Percentiles rank a stretch among this genome's conserved stretches.
Conservation (phyloP, 1,140 invertebrate genomes). For the Belonocnema kinseyi region DNA sequence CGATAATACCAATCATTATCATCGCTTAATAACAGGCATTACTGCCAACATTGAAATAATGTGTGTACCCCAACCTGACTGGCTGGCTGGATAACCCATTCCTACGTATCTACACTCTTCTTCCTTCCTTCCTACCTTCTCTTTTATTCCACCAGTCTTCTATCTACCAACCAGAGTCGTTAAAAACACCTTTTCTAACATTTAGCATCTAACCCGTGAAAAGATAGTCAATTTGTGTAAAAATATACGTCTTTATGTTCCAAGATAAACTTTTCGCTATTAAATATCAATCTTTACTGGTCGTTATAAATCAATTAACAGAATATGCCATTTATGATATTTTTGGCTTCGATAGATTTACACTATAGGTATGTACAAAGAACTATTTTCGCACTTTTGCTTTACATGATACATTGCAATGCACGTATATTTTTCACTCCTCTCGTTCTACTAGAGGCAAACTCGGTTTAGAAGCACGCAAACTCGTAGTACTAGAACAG, state of each 20-base stretch:
- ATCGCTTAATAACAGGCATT: conserved; percentile 77
- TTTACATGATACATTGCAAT: conserved; percentile 1
- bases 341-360: background rate
- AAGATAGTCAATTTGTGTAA: too few species aligned
- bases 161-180: conserved; percentile 34
- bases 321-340: background rate
- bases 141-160: conserved; percentile 42
- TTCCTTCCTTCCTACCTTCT: conserved; percentile 53
- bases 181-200: too few species aligned
- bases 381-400: conserved; percentile 8
- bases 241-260: too few species aligned
- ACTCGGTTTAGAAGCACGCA: conserved; percentile 36
- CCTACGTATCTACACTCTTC: conserved; percentile 49
- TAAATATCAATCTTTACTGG: too few species aligned
- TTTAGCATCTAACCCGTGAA: too few species aligned
- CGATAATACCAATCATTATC: conserved; percentile 78
- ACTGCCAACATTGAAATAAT: conserved; percentile 78
- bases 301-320: background rate
- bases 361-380: background rate
- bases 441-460: conserved; percentile 30
- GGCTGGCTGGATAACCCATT: conserved; percentile 66
- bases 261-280: too few species aligned
- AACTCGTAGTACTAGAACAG: conserved; percentile 35
- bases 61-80: conserved; percentile 60
- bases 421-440: conserved; percentile 19